Evolutionary conservation across 2,888 invertebrate species (phyloP).

Genomic region (Spialia ferax): DNA sequence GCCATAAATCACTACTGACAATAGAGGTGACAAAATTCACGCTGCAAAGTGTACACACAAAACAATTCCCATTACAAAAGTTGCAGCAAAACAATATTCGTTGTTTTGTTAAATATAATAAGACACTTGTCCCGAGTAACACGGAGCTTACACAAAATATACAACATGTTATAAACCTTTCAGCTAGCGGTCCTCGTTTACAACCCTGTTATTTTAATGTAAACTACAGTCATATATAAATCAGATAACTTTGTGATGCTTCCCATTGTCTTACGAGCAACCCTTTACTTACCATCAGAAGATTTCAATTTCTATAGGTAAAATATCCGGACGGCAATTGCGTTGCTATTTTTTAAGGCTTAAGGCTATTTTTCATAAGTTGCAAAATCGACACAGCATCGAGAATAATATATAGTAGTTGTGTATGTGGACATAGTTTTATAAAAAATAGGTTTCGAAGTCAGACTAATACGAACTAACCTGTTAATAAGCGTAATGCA

Average conservation of each 20-base stretch:
- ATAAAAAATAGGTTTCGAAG: constrained; percentile 55
- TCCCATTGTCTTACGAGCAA: constrained; percentile 47
- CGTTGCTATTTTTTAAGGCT: constrained; percentile 21
- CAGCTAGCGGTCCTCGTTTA: constrained; percentile 66
- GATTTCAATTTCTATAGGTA: constrained; percentile 56
- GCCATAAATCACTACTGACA: constrained; percentile 76
- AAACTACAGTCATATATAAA: constrained; percentile 53
- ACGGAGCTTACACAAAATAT: constrained; percentile 67
- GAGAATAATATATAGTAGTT: constrained; percentile 10
- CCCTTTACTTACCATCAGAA: constrained; percentile 59
- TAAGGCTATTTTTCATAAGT: constrained; percentile 38
- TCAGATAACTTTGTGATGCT: constrained; percentile 39
- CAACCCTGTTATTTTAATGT: constrained; percentile 59
- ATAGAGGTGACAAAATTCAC: constrained; percentile 68
- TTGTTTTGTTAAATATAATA: constrained; percentile 55
- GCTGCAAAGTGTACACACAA: constrained; percentile 45
- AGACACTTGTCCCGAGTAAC: constrained; percentile 57
- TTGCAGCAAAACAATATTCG: constrained; percentile 61
- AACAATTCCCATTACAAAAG: constrained; percentile 60
- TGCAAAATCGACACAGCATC: constrained; percentile 14
- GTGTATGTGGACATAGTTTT: constrained; percentile 52
- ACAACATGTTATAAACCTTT: constrained; percentile 67
- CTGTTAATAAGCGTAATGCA: constrained; percentile 78
- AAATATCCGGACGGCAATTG: constrained; percentile 68
- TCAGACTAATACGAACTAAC: constrained; percentile 63